phyloP scores from a whole-genome alignment of 2,888 invertebrate species.

The Pseudoips prasinana region DNA sequence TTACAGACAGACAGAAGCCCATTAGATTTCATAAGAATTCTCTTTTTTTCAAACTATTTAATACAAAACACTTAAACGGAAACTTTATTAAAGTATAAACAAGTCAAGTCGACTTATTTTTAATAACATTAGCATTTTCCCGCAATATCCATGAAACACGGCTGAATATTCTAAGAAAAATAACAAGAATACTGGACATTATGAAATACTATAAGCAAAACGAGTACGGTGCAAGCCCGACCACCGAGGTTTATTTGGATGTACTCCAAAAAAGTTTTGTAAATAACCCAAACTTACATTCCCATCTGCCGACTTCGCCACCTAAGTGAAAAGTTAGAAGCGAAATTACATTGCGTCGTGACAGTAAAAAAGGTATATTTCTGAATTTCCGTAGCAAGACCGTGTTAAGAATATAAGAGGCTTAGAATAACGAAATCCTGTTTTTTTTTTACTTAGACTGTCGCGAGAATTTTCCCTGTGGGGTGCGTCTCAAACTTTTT shows the following conservation, averaged over 20 bases:
- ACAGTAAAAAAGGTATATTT: slow-evolving; percentile 42
- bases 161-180: no score
- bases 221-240: neutral
- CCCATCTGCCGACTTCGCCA: slow-evolving; percentile 50
- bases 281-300: slow-evolving; percentile 61
- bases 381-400: slow-evolving; percentile 41
- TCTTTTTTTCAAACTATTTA: no score
- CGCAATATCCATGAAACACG: no score
- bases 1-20: no score
- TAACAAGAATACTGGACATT: no score
- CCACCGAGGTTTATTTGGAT: slow-evolving; percentile 54
- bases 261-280: slow-evolving; percentile 62
- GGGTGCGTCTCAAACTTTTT: slow-evolving; percentile 53
- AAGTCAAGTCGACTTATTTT: neutral
- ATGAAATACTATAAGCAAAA: slow-evolving; percentile 10
- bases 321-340: slow-evolving; percentile 72
- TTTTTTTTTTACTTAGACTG: slow-evolving; percentile 32
- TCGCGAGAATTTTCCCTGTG: slow-evolving; percentile 40
- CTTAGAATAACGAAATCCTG: slow-evolving; percentile 66
- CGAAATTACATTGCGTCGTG: slow-evolving; percentile 57
- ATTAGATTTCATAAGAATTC: no score
- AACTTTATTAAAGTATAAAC: neutral
- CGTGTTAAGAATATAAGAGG: slow-evolving; percentile 68
- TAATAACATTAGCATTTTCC: neutral
- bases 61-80: no score